Evolutionary conservation across 2,113 vertebrate genomes (phyloP), one percentile per base, ranked within the genome.

Genomic region (Uria aalge): DNA sequence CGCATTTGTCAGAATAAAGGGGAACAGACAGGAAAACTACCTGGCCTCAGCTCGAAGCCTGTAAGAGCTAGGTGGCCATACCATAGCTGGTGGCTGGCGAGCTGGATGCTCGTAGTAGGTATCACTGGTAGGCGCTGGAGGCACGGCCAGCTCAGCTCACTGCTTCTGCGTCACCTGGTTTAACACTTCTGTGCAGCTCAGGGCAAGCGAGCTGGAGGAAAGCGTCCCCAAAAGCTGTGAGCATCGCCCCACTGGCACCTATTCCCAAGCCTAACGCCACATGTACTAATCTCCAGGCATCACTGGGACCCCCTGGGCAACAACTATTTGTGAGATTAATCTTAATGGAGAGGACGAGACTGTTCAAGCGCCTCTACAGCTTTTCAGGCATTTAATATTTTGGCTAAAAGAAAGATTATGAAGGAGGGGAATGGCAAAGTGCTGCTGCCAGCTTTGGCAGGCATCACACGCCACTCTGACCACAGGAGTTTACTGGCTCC

Each of bases 91-190:
- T 30, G 52, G 20, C 56, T 78, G 71, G 59, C 21, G 57, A 85
- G 50, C 27, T 5, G 1, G 34, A 45, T 7, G 27, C 43, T 45
- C 2, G 1, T 11, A 62, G 17, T 0, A 67, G 52, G 32, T 45
- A 66, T 27, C 22, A 1, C 40, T 23, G 30, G 55, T 19, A 62
- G 10, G 9, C 29, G 64, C 55, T 66, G 45, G 50, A 76, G 55
- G 63, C 18, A 73, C 0, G 0, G 55, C n/a, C 55, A 87, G 40
- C 27, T 68, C 67, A 48, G 77, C 62, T 79, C 36, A 38, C 23
- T 32, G 50, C 52, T 93, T 17, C 56, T 34, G 38, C 1, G 1
- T 40, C 7, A 2, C 60, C 72, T 8, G 17, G 15, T 26, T 32
- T 41, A 38, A 38, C 1, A 4, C 16, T 55, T 59, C 50, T 38